A percentile compares a stretch with the other conserved stretches of the same genome.
Evolutionary conservation across 2,888 invertebrate species (phyloP).

Genomic region (Drosophila nr. perissopoda): DNA sequence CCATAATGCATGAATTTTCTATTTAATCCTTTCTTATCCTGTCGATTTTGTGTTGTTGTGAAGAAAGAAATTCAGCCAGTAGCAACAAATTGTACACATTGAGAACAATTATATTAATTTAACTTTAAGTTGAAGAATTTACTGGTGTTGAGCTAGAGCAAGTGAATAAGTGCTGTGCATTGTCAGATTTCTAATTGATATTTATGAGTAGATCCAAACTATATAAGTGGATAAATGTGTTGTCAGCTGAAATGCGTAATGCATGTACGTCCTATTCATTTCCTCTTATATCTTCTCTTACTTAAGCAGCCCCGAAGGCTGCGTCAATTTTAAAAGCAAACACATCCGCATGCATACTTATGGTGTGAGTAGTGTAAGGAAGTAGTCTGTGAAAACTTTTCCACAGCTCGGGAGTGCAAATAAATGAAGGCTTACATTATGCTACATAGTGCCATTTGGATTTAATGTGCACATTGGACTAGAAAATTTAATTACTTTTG

Average conservation of each 20-base stretch:
- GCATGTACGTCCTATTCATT: not conserved
- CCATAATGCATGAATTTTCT: not conserved
- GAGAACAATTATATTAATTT: not conserved
- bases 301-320: not conserved
- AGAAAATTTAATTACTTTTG: slow-evolving; percentile 14
- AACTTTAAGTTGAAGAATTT: not conserved
- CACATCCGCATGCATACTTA: not conserved
- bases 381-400: slow-evolving; percentile 3
- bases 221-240: slow-evolving; percentile 20
- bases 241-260: slow-evolving; percentile 10
- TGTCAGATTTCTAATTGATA: slow-evolving; percentile 8
- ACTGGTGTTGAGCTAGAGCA: not conserved
- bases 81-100: not conserved
- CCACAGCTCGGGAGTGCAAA: not conserved
- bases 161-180: not conserved
- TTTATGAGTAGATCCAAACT: slow-evolving; percentile 1
- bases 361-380: not conserved
- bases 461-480: slow-evolving; percentile 3
- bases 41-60: not conserved
- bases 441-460: slow-evolving; percentile 4
- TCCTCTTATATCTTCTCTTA: not conserved
- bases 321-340: not conserved
- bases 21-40: not conserved
- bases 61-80: not conserved
- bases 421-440: slow-evolving; percentile 5